Evolutionary conservation across 2,113 vertebrate species (phyloP).

Genomic region (Lampris incognitus): DNA sequence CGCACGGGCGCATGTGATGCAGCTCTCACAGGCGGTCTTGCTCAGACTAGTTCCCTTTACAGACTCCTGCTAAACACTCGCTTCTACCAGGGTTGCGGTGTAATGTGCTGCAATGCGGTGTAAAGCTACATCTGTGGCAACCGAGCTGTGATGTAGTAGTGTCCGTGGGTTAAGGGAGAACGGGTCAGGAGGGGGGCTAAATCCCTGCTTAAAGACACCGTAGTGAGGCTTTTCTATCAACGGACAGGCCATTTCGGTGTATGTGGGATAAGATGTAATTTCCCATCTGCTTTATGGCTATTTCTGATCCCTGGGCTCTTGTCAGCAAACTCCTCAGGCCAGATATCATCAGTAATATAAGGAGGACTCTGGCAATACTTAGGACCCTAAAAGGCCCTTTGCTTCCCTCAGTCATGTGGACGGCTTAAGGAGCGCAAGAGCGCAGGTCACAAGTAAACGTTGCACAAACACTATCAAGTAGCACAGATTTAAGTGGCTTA

Average conservation of each 20-base stretch:
- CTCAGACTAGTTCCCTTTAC: slow-evolving; percentile 53
- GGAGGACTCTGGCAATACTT: slow-evolving; percentile 80
- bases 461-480: slow-evolving; percentile 83
- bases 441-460: slow-evolving; percentile 81
- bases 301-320: slow-evolving; percentile 83
- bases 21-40: slow-evolving; percentile 57
- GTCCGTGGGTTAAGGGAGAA: slow-evolving; percentile 70
- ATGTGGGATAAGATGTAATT: slow-evolving; percentile 84
- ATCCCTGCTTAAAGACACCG: slow-evolving; percentile 83
- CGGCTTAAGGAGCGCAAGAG: slow-evolving; percentile 79
- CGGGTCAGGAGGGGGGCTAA: slow-evolving; percentile 77
- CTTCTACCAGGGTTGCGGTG: slow-evolving; percentile 43
- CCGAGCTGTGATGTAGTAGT: slow-evolving; percentile 73
- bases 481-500: slow-evolving; percentile 80
- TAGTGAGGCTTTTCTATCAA: slow-evolving; percentile 81
- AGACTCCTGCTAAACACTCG: slow-evolving; percentile 34
- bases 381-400: slow-evolving; percentile 81
- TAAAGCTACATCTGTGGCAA: slow-evolving; percentile 65
- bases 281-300: slow-evolving; percentile 85
- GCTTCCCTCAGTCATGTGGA: slow-evolving; percentile 74
- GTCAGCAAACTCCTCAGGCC: slow-evolving; percentile 82
- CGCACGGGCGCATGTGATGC: slow-evolving; percentile 33
- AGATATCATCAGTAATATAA: slow-evolving; percentile 87
- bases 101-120: slow-evolving; percentile 33
- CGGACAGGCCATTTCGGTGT: slow-evolving; percentile 82